Evolutionary conservation across 2,797 vertebrate genomes (phyloP), one percentile per base, ranked within the genome.

Genomic region (Danio choprae): DNA sequence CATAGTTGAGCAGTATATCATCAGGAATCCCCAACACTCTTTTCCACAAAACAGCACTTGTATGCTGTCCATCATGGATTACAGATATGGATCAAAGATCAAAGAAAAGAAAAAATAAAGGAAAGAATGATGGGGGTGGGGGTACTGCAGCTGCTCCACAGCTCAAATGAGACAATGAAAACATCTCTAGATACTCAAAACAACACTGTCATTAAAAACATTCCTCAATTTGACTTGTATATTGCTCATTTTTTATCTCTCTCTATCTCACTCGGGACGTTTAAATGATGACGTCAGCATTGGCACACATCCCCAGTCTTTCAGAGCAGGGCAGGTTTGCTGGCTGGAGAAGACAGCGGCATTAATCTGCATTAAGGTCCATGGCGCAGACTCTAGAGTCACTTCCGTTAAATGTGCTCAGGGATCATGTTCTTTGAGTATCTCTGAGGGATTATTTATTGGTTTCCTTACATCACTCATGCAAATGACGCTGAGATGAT

Each of bases 301-400:
- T 77, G 79, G 63, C 71, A 73, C 63, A 69, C 65, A 59, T 40
- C 74, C 62, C 55, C 62, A 63, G 53, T 81, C 79, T 75, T 72
- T 83, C 74, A 81, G 72, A 74, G 46, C 16, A 68, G 59, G 59
- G 67, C 74, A 82, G 79, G 43, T 74, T 29, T 51, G 40, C 50
- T 83, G 82, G 75, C 82, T 77, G 59, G 6, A 67, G 60, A 59
- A 81, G 50, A 83, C 86, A 84, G 81, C 73, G 70, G 51, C 38
- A 56, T 74, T 71, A 78, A 65, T 75, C 84, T 84, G 53, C 78
- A 74, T 71, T 51, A 40, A 62, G 59, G 51, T 56, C 51, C 38
- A 64, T 0, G 22, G 69, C 68, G 44, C 15, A 38, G 63, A 73
- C 40, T 48, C 18, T 51, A 48, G 20, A 78, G 48, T 64, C 9